A percentile compares a stretch with the other conserved stretches of the same genome.
Conservation (phyloP, 2,888 invertebrate species). For the Epinotia demarniana region DNA sequence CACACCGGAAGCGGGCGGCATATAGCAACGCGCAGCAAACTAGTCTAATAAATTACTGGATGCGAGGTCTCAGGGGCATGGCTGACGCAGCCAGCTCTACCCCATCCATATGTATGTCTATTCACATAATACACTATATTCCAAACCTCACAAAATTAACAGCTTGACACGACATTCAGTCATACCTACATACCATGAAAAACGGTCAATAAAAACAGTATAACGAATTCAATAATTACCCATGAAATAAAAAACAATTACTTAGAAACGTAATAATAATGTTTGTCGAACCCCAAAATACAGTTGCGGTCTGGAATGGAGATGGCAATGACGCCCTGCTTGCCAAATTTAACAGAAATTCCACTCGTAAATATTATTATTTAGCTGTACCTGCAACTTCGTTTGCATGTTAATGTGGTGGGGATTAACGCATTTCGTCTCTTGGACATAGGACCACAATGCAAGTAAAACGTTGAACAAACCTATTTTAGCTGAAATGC, state of each 20-base stretch:
- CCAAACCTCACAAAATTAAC: not conserved
- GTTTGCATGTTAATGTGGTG: too few relatives aligned
- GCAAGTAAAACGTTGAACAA: too few relatives aligned
- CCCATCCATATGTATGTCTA: not conserved
- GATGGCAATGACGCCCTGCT: not conserved
- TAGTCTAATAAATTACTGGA: conserved; percentile 43
- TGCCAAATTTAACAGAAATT: conserved; percentile 14
- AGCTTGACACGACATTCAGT: not conserved
- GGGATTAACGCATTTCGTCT: too few relatives aligned
- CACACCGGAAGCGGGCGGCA: too few relatives aligned
- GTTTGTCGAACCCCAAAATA: not conserved
- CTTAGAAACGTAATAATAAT: conserved; percentile 1
- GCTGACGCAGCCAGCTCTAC: not conserved
- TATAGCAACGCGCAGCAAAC: too few relatives aligned
- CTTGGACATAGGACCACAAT: too few relatives aligned
- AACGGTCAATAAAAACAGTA: not conserved
- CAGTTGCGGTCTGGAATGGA: conserved; percentile 13
- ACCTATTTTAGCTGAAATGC: too few relatives aligned
- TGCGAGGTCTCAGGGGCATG: conserved; percentile 39
- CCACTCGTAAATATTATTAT: not conserved
- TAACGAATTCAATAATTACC: too few relatives aligned
- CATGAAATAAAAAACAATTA: not conserved
- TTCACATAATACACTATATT: not conserved
- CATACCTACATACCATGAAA: not conserved
- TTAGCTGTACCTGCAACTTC: too few relatives aligned